Evolutionary conservation across 2,888 invertebrate genomes (phyloP), one percentile per base, ranked within the genome.

Genomic region (Frankliniella intonsa): DNA sequence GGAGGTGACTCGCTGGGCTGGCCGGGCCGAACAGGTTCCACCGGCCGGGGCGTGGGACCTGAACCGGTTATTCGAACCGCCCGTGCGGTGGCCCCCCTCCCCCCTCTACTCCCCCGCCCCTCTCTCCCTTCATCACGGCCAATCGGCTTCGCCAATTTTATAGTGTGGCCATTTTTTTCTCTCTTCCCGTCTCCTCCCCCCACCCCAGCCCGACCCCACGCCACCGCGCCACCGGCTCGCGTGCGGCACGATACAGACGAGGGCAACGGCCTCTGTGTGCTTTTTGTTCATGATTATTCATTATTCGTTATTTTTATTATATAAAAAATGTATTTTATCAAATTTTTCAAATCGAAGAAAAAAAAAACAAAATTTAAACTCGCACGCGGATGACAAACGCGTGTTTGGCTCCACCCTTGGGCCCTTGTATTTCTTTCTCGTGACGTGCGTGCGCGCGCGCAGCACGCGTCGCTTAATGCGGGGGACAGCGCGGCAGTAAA

Each of bases 81-180:
- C 69, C 25, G 69, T 19, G 17, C 11, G 55, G 55, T 55, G 55
- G 17, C 55, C 38, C 38, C 38, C 38, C 38, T 38, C 38, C 38
- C 38, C 38, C 38, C 38, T 38, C 38, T 5, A 3, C 38, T 38
- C 38, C 62, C 55, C 17, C 55, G 7, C 69, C 69, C 69, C 69
- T n/a, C 69, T 76, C 69, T 25, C 12, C 22, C 25, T 25, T 22
- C 69, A 76, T 25, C 62, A 62, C 1, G 62, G 17, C 69, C 69
- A 76, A 76, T 76, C 69, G 69, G 69, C 22, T 25, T 76, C 69
- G 69, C 69, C 69, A 76, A 76, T 76, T 76, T 76, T 76, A 76
- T 76, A 10, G 69, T 76, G 69, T 25, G 69, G 25, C 25, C 69
- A 76, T 12, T 76, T 76, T 25, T 76, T 25, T 22, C 55, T 8